Base-by-base conservation (phyloP, 2,888 invertebrate genomes). In the Aleiodes testaceus region DNA sequence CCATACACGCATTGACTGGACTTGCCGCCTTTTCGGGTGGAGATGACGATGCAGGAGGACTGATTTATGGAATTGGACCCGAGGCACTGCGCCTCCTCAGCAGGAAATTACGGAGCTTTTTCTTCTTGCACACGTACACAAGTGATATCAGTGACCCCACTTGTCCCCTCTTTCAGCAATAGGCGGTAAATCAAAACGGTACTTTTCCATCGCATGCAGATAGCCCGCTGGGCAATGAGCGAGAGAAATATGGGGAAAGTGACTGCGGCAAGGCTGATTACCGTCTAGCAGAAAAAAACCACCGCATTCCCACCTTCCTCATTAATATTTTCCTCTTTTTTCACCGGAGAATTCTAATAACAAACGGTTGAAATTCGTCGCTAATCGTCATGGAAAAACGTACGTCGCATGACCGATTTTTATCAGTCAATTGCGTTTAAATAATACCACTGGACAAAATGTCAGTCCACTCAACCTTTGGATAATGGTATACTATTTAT, bases 121-220 rank as follows among this genome's bases (percentile, higher is more conserved):
- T 55, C 22, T 55, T 53, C 22, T n/a, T 53, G 11, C 53, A 53
- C 26, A 22, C n/a, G 2, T 26, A 1, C n/a, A 7, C 26, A 26
- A 26, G 26, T 26, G 26, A 26, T 26, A 26, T 26, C 26, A 26
- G 26, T 26, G 26, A 20, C 26, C 20, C 9, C 12, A 26, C 26
- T 11, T 69, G 64, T 68, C 66, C 66, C 59, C 71, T 61, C 52
- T 64, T 59, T 73, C 49, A 69, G 82, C 81, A 83, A 84, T 84
- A 84, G 84, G 81, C 82, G 78, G 81, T 85, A 82, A 85, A 84
- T 82, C 80, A 81, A 79, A 79, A 78, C 74, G 75, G 76, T 72
- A 74, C 76, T 77, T 78, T 79, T 77, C 66, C 69, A 76, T 73
- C 71, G 79, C 78, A 81, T 78, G 81, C 76, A 78, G 79, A 80